Conservation (phyloP, 2,797 vertebrate genomes). For the Moxostoma hubbsi region DNA sequence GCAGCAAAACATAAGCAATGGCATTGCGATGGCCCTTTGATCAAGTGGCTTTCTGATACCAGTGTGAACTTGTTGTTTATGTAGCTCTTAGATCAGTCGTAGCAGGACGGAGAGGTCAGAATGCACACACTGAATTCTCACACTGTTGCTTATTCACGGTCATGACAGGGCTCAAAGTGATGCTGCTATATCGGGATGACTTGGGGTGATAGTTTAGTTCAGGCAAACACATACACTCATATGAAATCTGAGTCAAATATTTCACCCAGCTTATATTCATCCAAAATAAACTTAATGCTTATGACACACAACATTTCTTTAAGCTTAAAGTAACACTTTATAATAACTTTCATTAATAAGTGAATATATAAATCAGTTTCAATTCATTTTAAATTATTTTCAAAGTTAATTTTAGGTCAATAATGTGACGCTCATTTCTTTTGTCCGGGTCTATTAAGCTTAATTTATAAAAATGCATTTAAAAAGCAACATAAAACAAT, state of each 20-base stretch:
- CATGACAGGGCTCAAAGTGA: constrained; percentile 5
- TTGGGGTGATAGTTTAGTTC: background rate
- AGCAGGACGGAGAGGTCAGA: constrained; percentile 9
- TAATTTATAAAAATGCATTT: too few species aligned
- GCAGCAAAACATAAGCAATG: background rate
- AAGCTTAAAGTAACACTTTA: too few species aligned
- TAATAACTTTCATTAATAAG: too few species aligned
- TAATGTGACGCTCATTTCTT: too few species aligned
- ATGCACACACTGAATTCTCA: constrained; percentile 16
- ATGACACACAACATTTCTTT: too few species aligned
- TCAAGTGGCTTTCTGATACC: background rate
- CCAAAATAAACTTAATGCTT: too few species aligned
- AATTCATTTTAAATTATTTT: too few species aligned
- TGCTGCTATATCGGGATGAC: constrained; percentile 12
- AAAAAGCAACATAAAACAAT: too few species aligned
- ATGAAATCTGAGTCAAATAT: background rate
- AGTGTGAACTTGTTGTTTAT: constrained; percentile 16
- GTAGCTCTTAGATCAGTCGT: background rate
- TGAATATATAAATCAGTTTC: too few species aligned
- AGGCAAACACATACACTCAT: background rate
- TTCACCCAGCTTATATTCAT: constrained; percentile 10
- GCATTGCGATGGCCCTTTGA: background rate
- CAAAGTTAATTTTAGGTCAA: too few species aligned
- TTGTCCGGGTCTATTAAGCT: too few species aligned
- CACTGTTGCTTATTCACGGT: background rate